Evolutionary conservation across 2,888 invertebrate genomes (phyloP), one percentile per base, ranked within the genome.

Genomic region (Stenurella melanura): DNA sequence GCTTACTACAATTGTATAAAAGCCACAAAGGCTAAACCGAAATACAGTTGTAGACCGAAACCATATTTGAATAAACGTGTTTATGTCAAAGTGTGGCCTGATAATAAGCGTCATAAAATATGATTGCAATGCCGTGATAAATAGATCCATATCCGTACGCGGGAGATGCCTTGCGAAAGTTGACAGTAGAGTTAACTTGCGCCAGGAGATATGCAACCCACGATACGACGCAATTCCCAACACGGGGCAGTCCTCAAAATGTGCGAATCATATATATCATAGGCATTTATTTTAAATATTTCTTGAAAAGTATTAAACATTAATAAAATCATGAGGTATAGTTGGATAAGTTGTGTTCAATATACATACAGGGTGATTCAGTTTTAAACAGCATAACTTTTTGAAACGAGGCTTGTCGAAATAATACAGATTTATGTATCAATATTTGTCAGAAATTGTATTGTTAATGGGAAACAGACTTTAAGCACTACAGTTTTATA

Each of bases 191-290:
- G 66, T 38, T 64, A 60, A 70, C 26, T 34, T 63, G 58, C 75
- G 68, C 75, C 69, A 19, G 19, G 42, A 30, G 56, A 63, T 78
- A 75, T 73, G 75, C 69, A 78, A 75, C 78, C 73, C 30, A 34
- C 57, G 12, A 18, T 42, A 70, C 56, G n/a, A 58, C 50, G 42
- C 66, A 30, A n/a, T 26, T 38, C 64, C 17, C 26, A 18, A 1
- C 18, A 38, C 18, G 61, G 58, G n/a, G 76, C 60, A 72, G 60
- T 71, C 12, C 58, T 18, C 54, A 76, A 76, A 69, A 69, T 69
- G 69, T 69, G 26, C 15, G 0, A 15, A 19, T 12, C 9, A 19
- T 26, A 26, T 26, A 26, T 26, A 26, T 1, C 21, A 26, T 26
- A 26, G 21, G n/a, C n/a, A n/a, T n/a, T n/a, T n/a, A n/a, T n/a